Evolutionary conservation across 2,113 vertebrate genomes (phyloP).

Genomic region (Orycteropus afer): DNA sequence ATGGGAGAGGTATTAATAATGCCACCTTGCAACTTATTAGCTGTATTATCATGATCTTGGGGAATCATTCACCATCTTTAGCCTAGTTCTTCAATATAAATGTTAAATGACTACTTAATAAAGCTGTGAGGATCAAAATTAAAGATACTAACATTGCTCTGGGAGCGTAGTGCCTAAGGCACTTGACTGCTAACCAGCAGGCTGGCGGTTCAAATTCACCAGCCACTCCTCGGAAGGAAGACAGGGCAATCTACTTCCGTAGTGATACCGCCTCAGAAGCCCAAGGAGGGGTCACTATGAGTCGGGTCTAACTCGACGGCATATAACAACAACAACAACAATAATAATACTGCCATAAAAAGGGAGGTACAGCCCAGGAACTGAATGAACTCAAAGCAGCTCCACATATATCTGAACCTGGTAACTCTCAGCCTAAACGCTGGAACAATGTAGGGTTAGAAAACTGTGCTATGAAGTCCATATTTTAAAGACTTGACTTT

Average conservation of each 20-base stretch:
- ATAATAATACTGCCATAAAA: too few relatives aligned
- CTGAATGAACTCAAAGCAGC: neutral
- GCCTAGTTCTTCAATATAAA: conserved; percentile 45
- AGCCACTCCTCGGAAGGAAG: too few relatives aligned
- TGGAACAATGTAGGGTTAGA: conserved; percentile 9
- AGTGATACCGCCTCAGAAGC: too few relatives aligned
- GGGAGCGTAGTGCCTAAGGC: too few relatives aligned
- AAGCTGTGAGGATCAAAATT: conserved; percentile 20
- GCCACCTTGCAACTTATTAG: conserved; percentile 13
- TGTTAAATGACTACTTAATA: neutral
- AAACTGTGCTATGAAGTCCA: neutral
- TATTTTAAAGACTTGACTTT: conserved; percentile 33
- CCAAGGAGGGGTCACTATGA: too few relatives aligned
- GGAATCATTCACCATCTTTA: conserved; percentile 49
- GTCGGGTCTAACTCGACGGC: too few relatives aligned
- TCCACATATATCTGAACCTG: conserved; percentile 1
- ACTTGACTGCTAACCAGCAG: too few relatives aligned
- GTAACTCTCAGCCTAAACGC: neutral
- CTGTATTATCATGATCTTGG: conserved; percentile 21
- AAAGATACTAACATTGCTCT: conserved; percentile 21
- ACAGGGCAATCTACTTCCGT: too few relatives aligned
- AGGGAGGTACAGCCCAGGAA: neutral
- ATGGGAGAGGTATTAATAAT: neutral
- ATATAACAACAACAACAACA: too few relatives aligned
- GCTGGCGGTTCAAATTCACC: too few relatives aligned